Conservation (phyloP, 2,113 vertebrate species). For the Paraplagusia blochii region DNA sequence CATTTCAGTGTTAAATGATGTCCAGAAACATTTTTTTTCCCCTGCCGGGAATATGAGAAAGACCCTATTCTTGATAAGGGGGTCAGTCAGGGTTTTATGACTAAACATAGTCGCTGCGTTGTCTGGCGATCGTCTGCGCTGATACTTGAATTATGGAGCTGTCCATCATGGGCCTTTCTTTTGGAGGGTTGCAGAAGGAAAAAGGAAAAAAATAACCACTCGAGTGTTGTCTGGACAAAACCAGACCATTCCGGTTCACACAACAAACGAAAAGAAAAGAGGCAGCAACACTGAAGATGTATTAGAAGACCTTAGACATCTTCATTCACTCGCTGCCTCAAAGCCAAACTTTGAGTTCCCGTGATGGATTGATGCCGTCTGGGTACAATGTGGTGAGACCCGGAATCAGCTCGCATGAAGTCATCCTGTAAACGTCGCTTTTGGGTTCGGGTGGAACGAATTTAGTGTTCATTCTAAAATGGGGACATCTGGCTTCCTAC, state of each 20-base stretch:
- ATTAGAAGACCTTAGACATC: neutral
- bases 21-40: constrained; percentile 20
- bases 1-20: constrained; percentile 16
- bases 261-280: neutral
- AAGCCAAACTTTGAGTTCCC: constrained; percentile 18
- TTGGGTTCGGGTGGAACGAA: constrained; percentile 32
- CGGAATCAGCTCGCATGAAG: constrained; percentile 47
- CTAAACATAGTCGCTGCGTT: constrained; percentile 25
- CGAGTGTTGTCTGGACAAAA: neutral
- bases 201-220: constrained; percentile 31
- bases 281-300: neutral
- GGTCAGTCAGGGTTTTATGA: constrained; percentile 26
- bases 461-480: constrained; percentile 22
- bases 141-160: constrained; percentile 15
- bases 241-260: constrained; percentile 1
- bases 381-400: constrained; percentile 36
- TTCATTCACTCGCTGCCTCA: neutral
- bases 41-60: constrained; percentile 20
- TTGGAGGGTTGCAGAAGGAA: constrained; percentile 22
- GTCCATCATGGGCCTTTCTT: constrained; percentile 31
- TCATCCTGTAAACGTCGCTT: constrained; percentile 56
- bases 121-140: constrained; percentile 2
- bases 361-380: constrained; percentile 31
- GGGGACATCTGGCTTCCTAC: constrained; percentile 57
- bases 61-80: constrained; percentile 18